Conservation (phyloP, 2,113 vertebrate species). For the Picathartes gymnocephalus region DNA sequence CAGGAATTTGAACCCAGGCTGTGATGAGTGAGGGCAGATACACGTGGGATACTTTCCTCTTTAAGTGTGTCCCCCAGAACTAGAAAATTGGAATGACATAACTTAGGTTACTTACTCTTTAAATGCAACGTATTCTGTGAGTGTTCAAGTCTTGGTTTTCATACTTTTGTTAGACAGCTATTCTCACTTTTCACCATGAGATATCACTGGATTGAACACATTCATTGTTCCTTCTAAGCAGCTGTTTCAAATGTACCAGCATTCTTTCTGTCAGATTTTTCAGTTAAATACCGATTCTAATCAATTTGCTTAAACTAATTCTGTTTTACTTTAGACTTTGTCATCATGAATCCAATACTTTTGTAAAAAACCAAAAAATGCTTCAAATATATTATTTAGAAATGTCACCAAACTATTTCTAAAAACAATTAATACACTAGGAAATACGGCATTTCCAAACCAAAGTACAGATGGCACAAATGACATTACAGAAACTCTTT, state of each 20-base stretch:
- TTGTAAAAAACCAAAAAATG: not conserved
- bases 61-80: not conserved
- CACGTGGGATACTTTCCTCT: not conserved
- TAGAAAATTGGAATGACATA: not conserved
- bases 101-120: not conserved
- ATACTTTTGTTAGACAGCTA: not conserved
- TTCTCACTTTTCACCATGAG: constrained; percentile 8
- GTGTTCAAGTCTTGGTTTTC: not conserved
- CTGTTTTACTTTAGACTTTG: constrained; percentile 50
- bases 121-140: not conserved
- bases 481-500: constrained; percentile 38
- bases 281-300: constrained; percentile 57
- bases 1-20: not conserved
- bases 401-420: constrained; percentile 24
- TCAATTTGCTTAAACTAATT: constrained; percentile 54
- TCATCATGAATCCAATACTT: constrained; percentile 37
- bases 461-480: constrained; percentile 49
- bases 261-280: constrained; percentile 37
- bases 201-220: not conserved
- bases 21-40: not conserved
- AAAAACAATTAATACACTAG: constrained; percentile 46
- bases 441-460: constrained; percentile 39
- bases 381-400: constrained; percentile 49
- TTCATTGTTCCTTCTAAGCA: constrained; percentile 23
- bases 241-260: constrained; percentile 56